phyloP scores from a whole-genome alignment of 2,113 vertebrate genomes.

The Mus pahari region DNA sequence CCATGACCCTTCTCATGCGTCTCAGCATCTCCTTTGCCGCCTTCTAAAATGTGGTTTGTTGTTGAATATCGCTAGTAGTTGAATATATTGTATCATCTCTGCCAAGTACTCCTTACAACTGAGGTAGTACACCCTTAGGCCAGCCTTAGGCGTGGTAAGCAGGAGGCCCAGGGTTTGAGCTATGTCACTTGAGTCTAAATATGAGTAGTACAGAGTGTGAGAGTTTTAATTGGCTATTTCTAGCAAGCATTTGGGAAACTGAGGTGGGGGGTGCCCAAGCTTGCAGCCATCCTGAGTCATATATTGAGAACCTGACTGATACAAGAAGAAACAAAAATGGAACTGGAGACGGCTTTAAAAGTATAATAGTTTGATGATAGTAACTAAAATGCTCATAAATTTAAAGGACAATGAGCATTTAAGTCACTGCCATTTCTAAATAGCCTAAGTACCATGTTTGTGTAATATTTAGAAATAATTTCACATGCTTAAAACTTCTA shows the following conservation, averaged over 20 bases:
- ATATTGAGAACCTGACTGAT: background rate
- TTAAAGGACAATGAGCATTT: background rate
- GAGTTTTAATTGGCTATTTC: background rate
- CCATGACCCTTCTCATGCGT: accelerated
- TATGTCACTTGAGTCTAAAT: background rate
- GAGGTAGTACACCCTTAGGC: background rate
- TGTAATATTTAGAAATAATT: slow-evolving; percentile 43
- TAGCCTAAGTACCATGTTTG: slow-evolving; percentile 14
- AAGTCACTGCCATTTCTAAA: background rate
- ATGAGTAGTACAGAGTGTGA: background rate
- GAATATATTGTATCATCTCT: background rate
- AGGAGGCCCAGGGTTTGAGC: background rate
- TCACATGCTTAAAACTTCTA: slow-evolving; percentile 43
- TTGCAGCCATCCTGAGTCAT: background rate
- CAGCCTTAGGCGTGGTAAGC: background rate
- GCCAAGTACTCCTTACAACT: background rate
- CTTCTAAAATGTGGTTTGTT: background rate
- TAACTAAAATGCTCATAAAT: slow-evolving; percentile 15
- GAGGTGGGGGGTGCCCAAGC: no score
- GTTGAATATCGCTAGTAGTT: no score
- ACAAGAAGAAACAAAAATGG: background rate
- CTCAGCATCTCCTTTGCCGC: background rate
- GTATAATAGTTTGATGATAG: background rate
- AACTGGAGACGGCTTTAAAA: background rate
- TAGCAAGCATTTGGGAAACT: background rate